phyloP scores from a whole-genome alignment of 1,140 invertebrate species.

The Macrocentrus cingulum region DNA sequence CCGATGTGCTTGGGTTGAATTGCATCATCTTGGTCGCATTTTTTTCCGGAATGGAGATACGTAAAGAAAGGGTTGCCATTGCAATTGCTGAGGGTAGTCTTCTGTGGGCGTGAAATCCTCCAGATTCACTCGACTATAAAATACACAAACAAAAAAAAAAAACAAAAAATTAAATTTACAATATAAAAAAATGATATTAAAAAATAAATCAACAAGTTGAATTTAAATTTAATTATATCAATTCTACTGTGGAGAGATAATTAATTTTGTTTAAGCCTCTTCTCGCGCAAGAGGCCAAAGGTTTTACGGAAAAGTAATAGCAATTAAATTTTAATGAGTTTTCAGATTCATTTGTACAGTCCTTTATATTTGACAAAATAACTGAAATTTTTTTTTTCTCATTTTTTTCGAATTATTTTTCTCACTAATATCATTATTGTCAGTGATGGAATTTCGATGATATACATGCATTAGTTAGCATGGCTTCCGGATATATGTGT shows the following conservation, averaged over 20 bases:
- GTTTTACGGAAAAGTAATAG: not conserved
- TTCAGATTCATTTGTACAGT: too few species aligned
- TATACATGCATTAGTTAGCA: too few species aligned
- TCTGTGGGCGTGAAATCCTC: constrained; percentile 44
- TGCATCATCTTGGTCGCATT: constrained; percentile 97
- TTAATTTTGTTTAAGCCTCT: not conserved
- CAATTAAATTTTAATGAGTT: constrained; percentile 13
- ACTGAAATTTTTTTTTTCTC: too few species aligned
- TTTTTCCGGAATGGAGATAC: constrained; percentile 90
- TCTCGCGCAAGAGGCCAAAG: too few species aligned
- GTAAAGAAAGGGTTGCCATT: constrained; percentile 85
- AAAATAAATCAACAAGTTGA: constrained; percentile 6
- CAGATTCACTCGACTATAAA: constrained; percentile 50
- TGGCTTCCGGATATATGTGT: too few species aligned
- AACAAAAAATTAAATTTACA: not conserved
- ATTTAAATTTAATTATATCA: constrained; percentile 5
- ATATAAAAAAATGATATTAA: constrained; percentile 22
- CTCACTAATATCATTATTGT: too few species aligned
- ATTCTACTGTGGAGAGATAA: not conserved
- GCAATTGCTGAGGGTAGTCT: constrained; percentile 41
- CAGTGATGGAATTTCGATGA: too few species aligned
- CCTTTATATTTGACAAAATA: too few species aligned
- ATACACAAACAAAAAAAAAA: constrained; percentile 23
- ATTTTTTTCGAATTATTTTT: too few species aligned
- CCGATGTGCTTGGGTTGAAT: constrained; percentile 90